These are phyloP conservation scores for Drosophila sp. DNA, from an alignment of 1,140 invertebrate genomes.

Conservation along the genomic window DNA sequence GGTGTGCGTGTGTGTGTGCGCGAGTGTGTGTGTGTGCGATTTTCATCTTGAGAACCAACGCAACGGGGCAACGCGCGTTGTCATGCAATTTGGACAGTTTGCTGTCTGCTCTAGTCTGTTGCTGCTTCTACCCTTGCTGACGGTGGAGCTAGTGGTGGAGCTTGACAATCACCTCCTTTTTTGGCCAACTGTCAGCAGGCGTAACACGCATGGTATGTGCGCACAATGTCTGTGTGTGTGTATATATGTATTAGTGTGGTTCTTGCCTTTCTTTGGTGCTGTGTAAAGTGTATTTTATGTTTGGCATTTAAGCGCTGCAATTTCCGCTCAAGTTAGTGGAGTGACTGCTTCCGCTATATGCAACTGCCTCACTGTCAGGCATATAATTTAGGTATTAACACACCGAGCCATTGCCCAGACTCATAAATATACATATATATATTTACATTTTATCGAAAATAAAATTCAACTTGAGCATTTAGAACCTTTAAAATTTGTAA, in stretches of 20 bases:
- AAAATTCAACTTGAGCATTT: not conserved
- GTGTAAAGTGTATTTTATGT: slow-evolving; percentile 66
- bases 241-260: slow-evolving; percentile 18
- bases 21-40: slow-evolving; percentile 31
- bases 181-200: slow-evolving; percentile 57
- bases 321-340: slow-evolving; percentile 73
- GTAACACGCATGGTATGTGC: slow-evolving; percentile 14
- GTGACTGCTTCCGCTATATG: slow-evolving; percentile 71
- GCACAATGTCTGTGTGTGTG: slow-evolving; percentile 3
- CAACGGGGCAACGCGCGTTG: slow-evolving; percentile 50
- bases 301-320: slow-evolving; percentile 77
- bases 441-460: slow-evolving; percentile 4
- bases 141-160: slow-evolving; percentile 27
- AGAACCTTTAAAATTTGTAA: no score
- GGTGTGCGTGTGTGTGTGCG: slow-evolving; percentile 15
- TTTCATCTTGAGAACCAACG: slow-evolving; percentile 51
- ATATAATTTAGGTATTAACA: slow-evolving; percentile 77
- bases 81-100: slow-evolving; percentile 64
- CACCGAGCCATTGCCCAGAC: slow-evolving; percentile 36
- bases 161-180: slow-evolving; percentile 42
- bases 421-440: not conserved
- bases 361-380: slow-evolving; percentile 66
- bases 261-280: slow-evolving; percentile 42
- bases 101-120: slow-evolving; percentile 35
- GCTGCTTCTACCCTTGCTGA: slow-evolving; percentile 24